Conservation (phyloP, 2,113 vertebrate genomes). For the Macroglossus sobrinus region DNA sequence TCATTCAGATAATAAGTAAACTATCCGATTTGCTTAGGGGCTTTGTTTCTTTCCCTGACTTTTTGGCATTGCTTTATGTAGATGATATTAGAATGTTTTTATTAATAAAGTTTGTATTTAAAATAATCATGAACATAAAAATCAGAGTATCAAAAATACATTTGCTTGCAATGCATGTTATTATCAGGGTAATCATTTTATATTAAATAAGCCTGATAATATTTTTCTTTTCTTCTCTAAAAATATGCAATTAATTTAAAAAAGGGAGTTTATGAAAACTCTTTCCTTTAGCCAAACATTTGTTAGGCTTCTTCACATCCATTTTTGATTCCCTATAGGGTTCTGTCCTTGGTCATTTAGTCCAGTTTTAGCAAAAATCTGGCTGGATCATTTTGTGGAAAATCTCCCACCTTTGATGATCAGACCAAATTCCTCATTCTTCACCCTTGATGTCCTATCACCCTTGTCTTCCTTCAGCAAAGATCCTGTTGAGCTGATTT, state of each 20-base stretch:
- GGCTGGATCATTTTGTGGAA: not conserved
- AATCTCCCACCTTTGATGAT: not conserved
- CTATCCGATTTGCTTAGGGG: not conserved
- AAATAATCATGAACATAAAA: not conserved
- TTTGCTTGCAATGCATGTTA: not conserved
- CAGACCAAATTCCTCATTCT: not conserved
- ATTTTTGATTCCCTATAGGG: not conserved
- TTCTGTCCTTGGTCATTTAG: not conserved
- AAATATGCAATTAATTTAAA: not conserved
- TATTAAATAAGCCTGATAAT: not conserved
- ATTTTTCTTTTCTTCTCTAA: constrained; percentile 3
- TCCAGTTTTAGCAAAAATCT: not conserved
- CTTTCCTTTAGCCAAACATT: not conserved
- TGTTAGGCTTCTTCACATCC: not conserved
- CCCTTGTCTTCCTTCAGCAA: not conserved
- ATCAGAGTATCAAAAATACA: not conserved
- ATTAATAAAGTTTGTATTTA: not conserved
- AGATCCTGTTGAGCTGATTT: not conserved
- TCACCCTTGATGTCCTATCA: not conserved
- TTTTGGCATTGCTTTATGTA: not conserved
- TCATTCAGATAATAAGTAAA: not conserved
- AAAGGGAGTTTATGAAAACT: not conserved
- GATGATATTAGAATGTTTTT: not conserved
- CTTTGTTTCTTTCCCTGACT: not conserved
- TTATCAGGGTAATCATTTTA: not conserved